Percentiles rank a stretch among this genome's conserved stretches.
Evolutionary conservation across 2,113 vertebrate genomes (phyloP).

Genomic region (Caranx ignobilis): DNA sequence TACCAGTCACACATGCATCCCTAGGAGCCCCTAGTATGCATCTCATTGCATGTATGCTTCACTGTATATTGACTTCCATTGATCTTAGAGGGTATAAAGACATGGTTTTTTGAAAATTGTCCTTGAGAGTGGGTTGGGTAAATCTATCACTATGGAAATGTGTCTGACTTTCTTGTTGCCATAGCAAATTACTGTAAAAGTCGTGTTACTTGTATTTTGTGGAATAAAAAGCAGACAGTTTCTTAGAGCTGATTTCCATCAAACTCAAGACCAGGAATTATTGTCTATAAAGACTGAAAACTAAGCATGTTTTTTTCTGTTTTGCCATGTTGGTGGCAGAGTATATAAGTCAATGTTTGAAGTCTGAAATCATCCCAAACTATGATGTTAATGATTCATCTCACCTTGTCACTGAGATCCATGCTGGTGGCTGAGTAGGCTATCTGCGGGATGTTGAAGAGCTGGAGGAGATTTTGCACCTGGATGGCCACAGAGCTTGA

Average conservation of each 20-base stretch:
- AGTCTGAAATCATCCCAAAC: not conserved
- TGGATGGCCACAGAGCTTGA: slow-evolving; percentile 99
- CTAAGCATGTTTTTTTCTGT: no score
- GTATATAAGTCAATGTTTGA: not conserved
- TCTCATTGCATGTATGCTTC: not conserved
- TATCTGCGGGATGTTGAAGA: slow-evolving; percentile 99
- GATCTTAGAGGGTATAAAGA: not conserved
- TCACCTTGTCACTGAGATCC: slow-evolving; percentile 96
- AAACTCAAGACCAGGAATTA: no score
- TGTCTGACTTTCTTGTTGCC: not conserved
- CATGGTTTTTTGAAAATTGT: not conserved
- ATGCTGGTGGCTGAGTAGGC: slow-evolving; percentile 99
- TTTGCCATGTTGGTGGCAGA: no score
- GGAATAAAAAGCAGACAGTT: no score
- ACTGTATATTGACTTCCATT: not conserved
- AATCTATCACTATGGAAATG: no score
- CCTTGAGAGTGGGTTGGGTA: not conserved
- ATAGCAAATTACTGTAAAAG: not conserved
- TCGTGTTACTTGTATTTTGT: no score
- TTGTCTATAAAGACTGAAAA: no score
- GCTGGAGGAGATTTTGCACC: slow-evolving; percentile 97
- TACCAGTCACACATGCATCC: not conserved
- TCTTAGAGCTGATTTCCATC: not conserved
- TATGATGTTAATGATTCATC: not conserved
- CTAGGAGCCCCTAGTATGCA: not conserved